Conservation (phyloP, 2,888 invertebrate genomes). For the Plebejus melissa region DNA sequence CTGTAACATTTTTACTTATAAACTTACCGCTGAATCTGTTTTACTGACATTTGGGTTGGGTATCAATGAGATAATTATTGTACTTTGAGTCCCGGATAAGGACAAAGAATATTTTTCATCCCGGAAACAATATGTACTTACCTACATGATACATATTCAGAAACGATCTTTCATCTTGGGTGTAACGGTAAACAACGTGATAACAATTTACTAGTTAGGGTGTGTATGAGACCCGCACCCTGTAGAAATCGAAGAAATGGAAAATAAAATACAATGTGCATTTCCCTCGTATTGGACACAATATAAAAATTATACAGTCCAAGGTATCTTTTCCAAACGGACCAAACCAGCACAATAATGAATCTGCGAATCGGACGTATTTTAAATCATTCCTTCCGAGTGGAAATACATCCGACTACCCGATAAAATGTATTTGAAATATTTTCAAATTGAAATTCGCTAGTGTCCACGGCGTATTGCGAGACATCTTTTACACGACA, state of each 20-base stretch:
- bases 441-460: conserved; percentile 41
- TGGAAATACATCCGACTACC: conserved; percentile 6
- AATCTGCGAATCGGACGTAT: neutral
- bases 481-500: neutral
- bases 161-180: too few relatives aligned
- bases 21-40: too few relatives aligned
- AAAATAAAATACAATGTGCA: neutral
- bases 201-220: too few relatives aligned
- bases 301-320: neutral
- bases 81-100: too few relatives aligned
- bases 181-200: too few relatives aligned
- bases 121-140: too few relatives aligned
- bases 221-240: too few relatives aligned
- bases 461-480: conserved; percentile 20
- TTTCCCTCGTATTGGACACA: neutral
- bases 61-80: too few relatives aligned
- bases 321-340: conserved; percentile 3
- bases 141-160: too few relatives aligned
- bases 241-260: neutral
- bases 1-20: too few relatives aligned
- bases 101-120: too few relatives aligned
- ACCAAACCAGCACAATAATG: neutral
- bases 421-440: conserved; percentile 36
- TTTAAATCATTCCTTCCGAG: conserved; percentile 10
- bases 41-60: too few relatives aligned